Evolutionary conservation across 2,797 vertebrate genomes (phyloP).

Genomic region (Orientallactaga sibirica): DNA sequence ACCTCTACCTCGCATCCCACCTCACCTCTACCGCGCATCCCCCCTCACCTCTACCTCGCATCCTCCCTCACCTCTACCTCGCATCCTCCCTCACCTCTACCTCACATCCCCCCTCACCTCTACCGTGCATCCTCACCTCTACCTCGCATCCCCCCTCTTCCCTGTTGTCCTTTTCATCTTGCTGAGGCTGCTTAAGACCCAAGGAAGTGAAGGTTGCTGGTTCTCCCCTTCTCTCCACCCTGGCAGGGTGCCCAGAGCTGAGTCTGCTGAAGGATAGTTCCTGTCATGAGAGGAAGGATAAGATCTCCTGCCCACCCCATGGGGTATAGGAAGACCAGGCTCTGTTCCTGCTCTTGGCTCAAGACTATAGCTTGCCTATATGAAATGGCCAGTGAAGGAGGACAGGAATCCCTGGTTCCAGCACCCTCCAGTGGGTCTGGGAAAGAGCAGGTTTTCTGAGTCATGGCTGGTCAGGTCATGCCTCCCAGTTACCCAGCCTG

Average conservation of each 20-base stretch:
- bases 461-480: background rate
- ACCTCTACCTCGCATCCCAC: no score
- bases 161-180: background rate
- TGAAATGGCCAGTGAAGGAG: background rate
- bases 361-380: background rate
- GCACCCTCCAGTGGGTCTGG: background rate
- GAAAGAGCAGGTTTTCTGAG: background rate
- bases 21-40: no score
- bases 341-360: background rate
- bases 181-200: conserved; percentile 68
- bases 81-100: no score
- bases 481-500: background rate
- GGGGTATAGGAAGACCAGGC: background rate
- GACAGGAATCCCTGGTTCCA: background rate
- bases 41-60: no score
- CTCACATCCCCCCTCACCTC: no score
- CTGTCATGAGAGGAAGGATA: background rate
- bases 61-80: no score
- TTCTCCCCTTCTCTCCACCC: conserved; percentile 53
- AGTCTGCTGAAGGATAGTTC: conserved; percentile 56
- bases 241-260: conserved; percentile 66
- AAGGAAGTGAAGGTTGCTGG: conserved; percentile 5
- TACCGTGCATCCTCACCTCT: no score
- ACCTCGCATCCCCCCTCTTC: background rate
- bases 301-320: background rate